phyloP scores from a whole-genome alignment of 2,888 invertebrate species.

The Myopa testacea region DNA sequence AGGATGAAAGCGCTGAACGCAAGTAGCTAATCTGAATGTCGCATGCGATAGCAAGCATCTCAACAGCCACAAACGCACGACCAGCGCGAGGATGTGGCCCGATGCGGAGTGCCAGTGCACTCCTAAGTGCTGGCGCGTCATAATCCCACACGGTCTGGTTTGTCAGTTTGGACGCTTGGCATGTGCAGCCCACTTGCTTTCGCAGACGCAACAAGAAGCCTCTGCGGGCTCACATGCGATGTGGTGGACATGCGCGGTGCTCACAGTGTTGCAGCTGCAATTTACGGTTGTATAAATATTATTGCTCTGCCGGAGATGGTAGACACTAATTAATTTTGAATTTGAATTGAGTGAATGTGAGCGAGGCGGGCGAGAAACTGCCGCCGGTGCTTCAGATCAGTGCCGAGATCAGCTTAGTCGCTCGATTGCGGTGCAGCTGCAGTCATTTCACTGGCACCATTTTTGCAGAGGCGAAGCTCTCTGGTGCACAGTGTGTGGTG shows the following conservation, averaged over 20 bases:
- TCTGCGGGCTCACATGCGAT: neutral
- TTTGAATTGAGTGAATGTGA: constrained; percentile 50
- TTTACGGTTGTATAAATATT: constrained; percentile 58
- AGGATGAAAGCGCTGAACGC: constrained; percentile 40
- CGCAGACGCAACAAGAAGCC: constrained; percentile 18
- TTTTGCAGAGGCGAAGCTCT: constrained; percentile 12
- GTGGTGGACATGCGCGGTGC: too few relatives aligned
- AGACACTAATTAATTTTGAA: constrained; percentile 66
- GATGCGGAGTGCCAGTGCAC: neutral
- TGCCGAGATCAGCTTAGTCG: constrained; percentile 12
- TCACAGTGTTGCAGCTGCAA: constrained; percentile 54
- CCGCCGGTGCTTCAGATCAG: constrained; percentile 6
- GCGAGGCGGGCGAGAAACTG: neutral
- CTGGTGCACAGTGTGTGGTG: neutral
- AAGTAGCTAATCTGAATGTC: constrained; percentile 51
- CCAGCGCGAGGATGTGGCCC: neutral
- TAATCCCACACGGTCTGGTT: constrained; percentile 58
- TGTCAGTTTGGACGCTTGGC: constrained; percentile 15
- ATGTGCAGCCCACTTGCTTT: constrained; percentile 47
- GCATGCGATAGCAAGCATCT: constrained; percentile 45
- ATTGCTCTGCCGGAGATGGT: constrained; percentile 61
- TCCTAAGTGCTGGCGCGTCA: constrained; percentile 57
- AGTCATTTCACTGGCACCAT: constrained; percentile 28
- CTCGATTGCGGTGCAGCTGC: constrained; percentile 21
- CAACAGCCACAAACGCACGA: neutral